Conservation (phyloP, 2,113 vertebrate genomes). For the Pygathrix nemaeus region DNA sequence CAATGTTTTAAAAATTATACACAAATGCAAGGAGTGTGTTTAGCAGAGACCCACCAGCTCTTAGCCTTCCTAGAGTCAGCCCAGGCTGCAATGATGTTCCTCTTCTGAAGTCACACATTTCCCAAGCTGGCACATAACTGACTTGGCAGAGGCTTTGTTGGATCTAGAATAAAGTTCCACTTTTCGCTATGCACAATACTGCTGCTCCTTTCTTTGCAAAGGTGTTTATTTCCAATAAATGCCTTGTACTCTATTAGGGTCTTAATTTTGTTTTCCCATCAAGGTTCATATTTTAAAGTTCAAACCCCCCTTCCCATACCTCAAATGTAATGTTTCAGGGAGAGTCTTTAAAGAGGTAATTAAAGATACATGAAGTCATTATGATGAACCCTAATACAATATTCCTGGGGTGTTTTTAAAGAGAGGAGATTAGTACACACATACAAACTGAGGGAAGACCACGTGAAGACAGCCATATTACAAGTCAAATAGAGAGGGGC, state of each 20-base stretch:
- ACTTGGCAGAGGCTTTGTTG: background rate
- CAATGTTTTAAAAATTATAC: background rate
- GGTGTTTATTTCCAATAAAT: background rate
- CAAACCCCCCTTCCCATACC: background rate
- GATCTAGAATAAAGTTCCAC: background rate
- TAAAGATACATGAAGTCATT: background rate
- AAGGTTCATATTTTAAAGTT: background rate
- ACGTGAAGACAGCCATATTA: background rate
- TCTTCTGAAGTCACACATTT: background rate
- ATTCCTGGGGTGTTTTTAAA: background rate
- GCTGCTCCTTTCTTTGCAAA: background rate
- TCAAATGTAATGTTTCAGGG: background rate
- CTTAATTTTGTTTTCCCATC: background rate
- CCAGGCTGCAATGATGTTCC: background rate
- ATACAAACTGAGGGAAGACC: background rate
- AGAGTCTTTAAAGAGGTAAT: background rate
- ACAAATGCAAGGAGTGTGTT: background rate
- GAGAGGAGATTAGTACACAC: background rate
- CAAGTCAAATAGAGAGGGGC: background rate
- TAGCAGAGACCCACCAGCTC: background rate
- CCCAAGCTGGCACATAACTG: background rate
- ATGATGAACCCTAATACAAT: background rate
- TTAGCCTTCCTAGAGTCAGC: background rate
- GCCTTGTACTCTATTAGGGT: background rate
- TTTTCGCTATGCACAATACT: background rate